These are phyloP conservation scores for Neomicropteryx cornuta DNA, from an alignment of 1,140 invertebrate species.

Conservation along the genomic window DNA sequence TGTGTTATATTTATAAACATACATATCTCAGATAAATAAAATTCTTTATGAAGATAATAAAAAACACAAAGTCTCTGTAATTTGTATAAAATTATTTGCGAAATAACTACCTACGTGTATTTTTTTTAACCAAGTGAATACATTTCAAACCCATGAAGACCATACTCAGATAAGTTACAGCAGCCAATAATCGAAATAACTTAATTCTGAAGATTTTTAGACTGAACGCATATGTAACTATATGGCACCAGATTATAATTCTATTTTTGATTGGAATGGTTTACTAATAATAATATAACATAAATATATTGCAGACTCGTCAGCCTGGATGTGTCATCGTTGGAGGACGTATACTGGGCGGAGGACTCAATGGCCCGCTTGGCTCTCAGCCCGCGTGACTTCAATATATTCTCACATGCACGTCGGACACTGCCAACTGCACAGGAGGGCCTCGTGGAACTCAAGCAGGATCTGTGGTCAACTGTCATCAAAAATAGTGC, in stretches of 20 bases:
- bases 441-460: conserved; percentile 58
- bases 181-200: no score
- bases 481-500: conserved; percentile 76
- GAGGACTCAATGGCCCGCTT: conserved; percentile 64
- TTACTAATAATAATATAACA: no score
- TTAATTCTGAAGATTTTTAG: neutral
- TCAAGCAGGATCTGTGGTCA: conserved; percentile 78
- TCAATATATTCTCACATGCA: conserved; percentile 64
- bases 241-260: neutral
- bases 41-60: no score
- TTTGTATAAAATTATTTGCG: no score
- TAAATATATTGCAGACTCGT: conserved; percentile 51
- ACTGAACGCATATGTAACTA: neutral
- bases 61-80: no score
- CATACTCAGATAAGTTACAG: no score
- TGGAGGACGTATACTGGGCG: conserved; percentile 83
- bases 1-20: no score
- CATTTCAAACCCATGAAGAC: no score
- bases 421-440: conserved; percentile 67
- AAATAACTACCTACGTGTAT: no score
- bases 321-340: conserved; percentile 65
- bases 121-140: no score
- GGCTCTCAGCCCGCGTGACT: conserved; percentile 62
- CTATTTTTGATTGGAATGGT: no score
- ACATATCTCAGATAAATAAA: no score